Conservation (phyloP, 2,888 invertebrate genomes). For the Andrena bucephala region DNA sequence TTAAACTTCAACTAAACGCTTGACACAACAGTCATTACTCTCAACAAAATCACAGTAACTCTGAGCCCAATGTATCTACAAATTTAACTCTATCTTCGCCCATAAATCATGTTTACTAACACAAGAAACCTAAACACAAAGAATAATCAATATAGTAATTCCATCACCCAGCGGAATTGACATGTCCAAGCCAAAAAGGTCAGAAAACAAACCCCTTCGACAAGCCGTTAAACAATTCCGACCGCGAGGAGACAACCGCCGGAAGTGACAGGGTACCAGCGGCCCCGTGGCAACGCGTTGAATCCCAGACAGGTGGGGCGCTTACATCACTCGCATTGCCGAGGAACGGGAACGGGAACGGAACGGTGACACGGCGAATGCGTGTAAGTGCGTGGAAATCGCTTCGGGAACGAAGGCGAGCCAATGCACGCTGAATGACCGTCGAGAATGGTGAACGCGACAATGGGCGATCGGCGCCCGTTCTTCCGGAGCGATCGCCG, state of each 20-base stretch:
- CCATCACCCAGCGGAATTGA: too few species aligned
- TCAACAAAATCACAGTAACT: too few species aligned
- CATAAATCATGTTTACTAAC: too few species aligned
- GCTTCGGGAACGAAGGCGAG: slow-evolving; percentile 55
- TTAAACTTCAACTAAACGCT: too few species aligned
- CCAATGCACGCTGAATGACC: slow-evolving; percentile 68
- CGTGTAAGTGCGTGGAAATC: slow-evolving; percentile 63
- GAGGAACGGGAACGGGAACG: slow-evolving; percentile 17
- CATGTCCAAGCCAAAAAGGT: too few species aligned
- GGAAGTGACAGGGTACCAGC: slow-evolving; percentile 45
- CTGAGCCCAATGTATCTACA: too few species aligned
- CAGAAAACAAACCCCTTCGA: slow-evolving; percentile 63
- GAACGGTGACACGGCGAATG: slow-evolving; percentile 34
- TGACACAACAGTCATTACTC: too few species aligned
- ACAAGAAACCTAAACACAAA: too few species aligned
- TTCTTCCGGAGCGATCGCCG: slow-evolving; percentile 77
- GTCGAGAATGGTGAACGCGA: slow-evolving; percentile 71
- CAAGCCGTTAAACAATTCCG: slow-evolving; percentile 63
- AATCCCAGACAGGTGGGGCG: slow-evolving; percentile 52
- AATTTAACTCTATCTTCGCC: too few species aligned
- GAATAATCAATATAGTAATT: too few species aligned
- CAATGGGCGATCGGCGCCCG: slow-evolving; percentile 74
- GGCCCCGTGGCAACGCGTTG: slow-evolving; percentile 35
- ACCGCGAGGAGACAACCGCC: slow-evolving; percentile 32
- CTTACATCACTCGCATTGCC: slow-evolving; percentile 49